Percentiles rank a stretch among this genome's conserved stretches.
These are phyloP conservation scores for Dasyprocta punctata DNA, from an alignment of 2,113 vertebrate genomes.

Conservation along the genomic window DNA sequence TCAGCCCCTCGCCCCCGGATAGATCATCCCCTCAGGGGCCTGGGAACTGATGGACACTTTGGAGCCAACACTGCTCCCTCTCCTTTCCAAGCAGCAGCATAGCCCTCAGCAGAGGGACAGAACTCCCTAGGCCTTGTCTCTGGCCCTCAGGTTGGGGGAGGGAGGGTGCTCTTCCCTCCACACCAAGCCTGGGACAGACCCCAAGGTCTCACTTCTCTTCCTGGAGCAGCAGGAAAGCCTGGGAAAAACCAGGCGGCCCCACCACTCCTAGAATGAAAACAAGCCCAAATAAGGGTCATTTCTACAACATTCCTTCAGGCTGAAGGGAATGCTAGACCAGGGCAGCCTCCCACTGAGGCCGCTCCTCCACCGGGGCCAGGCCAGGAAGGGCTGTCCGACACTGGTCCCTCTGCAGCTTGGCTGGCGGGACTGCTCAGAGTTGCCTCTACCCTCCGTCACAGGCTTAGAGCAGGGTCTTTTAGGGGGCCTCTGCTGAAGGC, in stretches of 20 bases:
- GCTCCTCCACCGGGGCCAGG: background rate
- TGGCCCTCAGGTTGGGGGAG: background rate
- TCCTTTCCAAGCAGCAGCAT: background rate
- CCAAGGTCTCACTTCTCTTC: slow-evolving; percentile 10
- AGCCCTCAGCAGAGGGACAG: background rate
- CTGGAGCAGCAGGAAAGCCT: slow-evolving; percentile 47
- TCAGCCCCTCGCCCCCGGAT: background rate
- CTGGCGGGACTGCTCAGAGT: background rate
- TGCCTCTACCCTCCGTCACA: background rate
- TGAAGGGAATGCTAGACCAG: slow-evolving; percentile 55
- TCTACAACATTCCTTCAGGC: slow-evolving; percentile 71
- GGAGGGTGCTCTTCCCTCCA: background rate
- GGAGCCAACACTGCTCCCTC: background rate
- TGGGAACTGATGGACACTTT: background rate
- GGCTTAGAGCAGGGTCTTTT: background rate
- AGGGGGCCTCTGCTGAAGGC: background rate
- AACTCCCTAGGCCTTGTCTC: background rate
- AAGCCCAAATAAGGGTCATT: slow-evolving; percentile 77
- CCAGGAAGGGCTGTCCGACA: background rate
- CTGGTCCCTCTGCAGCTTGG: background rate
- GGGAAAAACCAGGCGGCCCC: slow-evolving; percentile 65
- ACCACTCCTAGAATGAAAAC: slow-evolving; percentile 58
- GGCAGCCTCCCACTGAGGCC: background rate
- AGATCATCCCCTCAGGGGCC: background rate
- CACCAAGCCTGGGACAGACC: background rate